Conservation (phyloP, 1,140 invertebrate species). For the Phymastichus coffea region DNA sequence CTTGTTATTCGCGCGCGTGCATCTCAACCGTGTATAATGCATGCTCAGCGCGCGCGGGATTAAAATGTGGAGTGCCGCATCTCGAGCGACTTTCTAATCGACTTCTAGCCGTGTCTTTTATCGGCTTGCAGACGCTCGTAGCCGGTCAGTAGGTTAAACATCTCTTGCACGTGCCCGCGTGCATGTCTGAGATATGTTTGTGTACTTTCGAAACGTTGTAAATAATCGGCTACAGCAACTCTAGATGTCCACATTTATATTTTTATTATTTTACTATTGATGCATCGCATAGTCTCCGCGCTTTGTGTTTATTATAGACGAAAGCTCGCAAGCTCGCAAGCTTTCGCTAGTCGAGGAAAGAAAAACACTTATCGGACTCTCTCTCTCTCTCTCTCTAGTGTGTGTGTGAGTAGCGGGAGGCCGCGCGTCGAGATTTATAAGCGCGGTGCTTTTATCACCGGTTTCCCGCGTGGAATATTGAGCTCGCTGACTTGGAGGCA, state of each 20-base stretch:
- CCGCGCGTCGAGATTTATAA: constrained; percentile 35
- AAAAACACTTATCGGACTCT: constrained; percentile 21
- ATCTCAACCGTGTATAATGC: too few species aligned
- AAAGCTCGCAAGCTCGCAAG: neutral
- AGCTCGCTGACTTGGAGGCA: constrained; percentile 30
- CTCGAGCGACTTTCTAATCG: constrained; percentile 46
- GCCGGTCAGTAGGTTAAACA: constrained; percentile 55
- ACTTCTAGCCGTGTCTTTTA: constrained; percentile 13
- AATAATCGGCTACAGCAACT: too few species aligned
- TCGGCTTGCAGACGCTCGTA: constrained; percentile 26
- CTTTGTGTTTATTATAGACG: neutral
- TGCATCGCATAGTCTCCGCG: too few species aligned
- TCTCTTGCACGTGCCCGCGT: constrained; percentile 9
- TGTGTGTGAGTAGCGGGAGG: too few species aligned
- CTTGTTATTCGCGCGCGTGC: constrained; percentile 18
- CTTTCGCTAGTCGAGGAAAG: too few species aligned
- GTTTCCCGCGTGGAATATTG: constrained; percentile 39
- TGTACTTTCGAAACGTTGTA: neutral
- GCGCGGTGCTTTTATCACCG: constrained; percentile 38
- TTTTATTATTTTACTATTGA: too few species aligned
- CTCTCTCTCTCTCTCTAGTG: too few species aligned
- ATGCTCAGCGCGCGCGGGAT: constrained; percentile 4
- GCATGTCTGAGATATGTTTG: neutral
- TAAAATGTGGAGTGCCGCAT: constrained; percentile 28
- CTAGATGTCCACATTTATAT: too few species aligned